Conservation (phyloP, 2,113 vertebrate species). For the Prionailurus bengalensis region DNA sequence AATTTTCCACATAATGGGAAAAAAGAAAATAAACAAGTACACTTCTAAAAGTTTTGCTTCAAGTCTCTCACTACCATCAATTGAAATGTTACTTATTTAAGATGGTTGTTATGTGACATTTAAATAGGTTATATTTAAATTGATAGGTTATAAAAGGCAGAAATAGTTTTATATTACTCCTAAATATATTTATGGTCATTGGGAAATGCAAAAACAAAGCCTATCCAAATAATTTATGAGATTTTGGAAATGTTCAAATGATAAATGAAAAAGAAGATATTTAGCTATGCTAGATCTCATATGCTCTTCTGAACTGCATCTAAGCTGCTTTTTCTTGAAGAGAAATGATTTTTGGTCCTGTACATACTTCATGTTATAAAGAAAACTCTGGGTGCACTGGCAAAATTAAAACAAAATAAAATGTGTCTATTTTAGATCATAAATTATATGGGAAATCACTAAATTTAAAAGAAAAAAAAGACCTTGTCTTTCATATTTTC, state of each 20-base stretch:
- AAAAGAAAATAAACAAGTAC: slow-evolving; percentile 38
- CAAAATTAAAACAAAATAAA: slow-evolving; percentile 37
- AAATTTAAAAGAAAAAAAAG: neutral
- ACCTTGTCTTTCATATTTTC: neutral
- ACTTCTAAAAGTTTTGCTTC: slow-evolving; percentile 41
- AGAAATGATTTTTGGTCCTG: slow-evolving; percentile 13
- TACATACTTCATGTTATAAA: neutral
- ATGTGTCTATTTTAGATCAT: neutral
- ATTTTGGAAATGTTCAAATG: slow-evolving; percentile 51
- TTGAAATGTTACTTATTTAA: neutral
- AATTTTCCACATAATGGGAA: neutral
- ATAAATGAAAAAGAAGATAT: neutral
- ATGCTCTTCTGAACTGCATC: neutral
- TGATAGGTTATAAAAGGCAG: neutral
- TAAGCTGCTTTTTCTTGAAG: slow-evolving; percentile 17
- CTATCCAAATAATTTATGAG: slow-evolving; percentile 4
- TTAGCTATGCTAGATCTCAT: neutral
- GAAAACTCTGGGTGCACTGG: neutral
- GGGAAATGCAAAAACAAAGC: slow-evolving; percentile 7
- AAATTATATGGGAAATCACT: neutral
- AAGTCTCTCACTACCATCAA: neutral
- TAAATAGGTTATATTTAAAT: slow-evolving; percentile 15
- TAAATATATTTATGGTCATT: slow-evolving; percentile 23
- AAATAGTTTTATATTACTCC: slow-evolving; percentile 11
- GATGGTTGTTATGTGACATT: neutral